Evolutionary conservation across 2,113 vertebrate genomes (phyloP).

Genomic region (Anas platyrhynchos): DNA sequence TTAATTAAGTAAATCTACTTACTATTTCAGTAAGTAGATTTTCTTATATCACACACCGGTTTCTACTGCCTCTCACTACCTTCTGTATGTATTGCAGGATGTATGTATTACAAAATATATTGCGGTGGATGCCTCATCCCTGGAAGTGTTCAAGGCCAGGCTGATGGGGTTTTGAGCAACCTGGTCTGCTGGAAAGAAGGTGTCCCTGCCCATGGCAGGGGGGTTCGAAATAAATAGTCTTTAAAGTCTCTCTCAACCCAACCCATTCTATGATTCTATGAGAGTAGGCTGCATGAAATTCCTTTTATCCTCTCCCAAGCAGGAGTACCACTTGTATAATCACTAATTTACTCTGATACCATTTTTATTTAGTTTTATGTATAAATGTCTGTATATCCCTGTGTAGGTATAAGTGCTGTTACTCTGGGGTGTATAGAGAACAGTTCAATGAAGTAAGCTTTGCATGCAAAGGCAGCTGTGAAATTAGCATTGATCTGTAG

Average conservation of each 20-base stretch:
- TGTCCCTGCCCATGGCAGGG: neutral
- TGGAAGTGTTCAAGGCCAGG: neutral
- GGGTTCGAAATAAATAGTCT: neutral
- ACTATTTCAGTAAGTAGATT: neutral
- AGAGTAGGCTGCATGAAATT: neutral
- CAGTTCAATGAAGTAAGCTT: neutral
- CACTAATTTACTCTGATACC: neutral
- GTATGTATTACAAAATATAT: neutral
- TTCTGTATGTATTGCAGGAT: neutral
- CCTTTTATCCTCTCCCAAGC: neutral
- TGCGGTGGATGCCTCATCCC: neutral
- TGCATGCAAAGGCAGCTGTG: neutral
- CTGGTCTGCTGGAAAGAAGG: neutral
- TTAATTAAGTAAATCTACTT: neutral
- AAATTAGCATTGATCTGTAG: neutral
- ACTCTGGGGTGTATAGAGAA: neutral
- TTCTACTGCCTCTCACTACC: neutral
- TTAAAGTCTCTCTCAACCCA: neutral
- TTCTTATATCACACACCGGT: neutral
- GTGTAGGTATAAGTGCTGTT: neutral
- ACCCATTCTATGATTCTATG: neutral
- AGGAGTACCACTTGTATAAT: neutral
- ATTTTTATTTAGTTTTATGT: neutral
- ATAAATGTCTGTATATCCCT: neutral
- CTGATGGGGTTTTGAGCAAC: neutral